Base-by-base conservation (phyloP, 2,797 vertebrate genomes). In the Crocodylus rhombifer region DNA sequence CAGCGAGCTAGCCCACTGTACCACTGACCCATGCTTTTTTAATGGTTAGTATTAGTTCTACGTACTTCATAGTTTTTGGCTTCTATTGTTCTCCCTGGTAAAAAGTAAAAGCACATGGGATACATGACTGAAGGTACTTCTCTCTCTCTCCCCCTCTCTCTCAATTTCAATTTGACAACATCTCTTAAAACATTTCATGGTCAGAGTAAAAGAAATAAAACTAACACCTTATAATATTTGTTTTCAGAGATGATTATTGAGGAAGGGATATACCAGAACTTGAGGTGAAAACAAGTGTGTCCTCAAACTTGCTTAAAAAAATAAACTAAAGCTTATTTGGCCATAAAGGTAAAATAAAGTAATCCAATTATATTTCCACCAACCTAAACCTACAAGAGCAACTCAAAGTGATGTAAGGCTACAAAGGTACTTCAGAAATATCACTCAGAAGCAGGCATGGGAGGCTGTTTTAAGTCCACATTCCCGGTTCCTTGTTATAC, bases 381-480 rank as follows among this genome's bases (percentile, higher is more conserved):
- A 25, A 86, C 10, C 58, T 36, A 18, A 77, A 65, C n/a, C 78
- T 58, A 60, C 56, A 67, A 93, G 86, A 67, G 61, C 73, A 86
- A 42, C 28, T 64, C 58, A 8, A 4, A 25, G 11, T 14, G 42
- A 8, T n/a, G 55, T 16, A 57, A 28, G 60, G 51, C 80, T 87
- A 3, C 28, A 80, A 65, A 86, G 86, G 67, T 78, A 75, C 82
- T 84, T 61, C 80, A 77, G 69, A 36, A 28, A 88, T 6, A 2
- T 13, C 17, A 88, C 84, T 26, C 0, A 0, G 14, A 23, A 7
- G 20, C 42, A 21, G 12, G 6, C 42, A 6, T 25, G 20, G 33
- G 6, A 71, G 42, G 25, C 15, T 15, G 36, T 42, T 30, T 25
- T 28, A 3, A 82, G 88, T 84, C 60, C 3, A 23, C 60, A 55